Evolutionary conservation across 2,113 vertebrate genomes (phyloP), one percentile per base, ranked within the genome.

Genomic region (Cavia aperea): DNA sequence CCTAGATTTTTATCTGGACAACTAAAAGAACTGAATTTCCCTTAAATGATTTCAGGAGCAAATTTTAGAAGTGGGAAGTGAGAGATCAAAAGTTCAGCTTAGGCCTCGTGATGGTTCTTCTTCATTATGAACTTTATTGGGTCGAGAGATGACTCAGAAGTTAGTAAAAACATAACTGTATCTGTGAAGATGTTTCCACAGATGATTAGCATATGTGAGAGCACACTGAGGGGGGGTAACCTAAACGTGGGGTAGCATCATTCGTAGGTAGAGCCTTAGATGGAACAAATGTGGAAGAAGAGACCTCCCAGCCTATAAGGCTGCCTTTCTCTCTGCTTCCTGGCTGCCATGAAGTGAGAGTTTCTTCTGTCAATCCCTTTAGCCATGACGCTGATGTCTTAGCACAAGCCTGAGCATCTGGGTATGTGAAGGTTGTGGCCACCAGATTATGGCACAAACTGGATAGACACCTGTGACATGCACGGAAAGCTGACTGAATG

Each of bases 21-120:
- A 33, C 62, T 82, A 3, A 78, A 79, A 72, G 29, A 78, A 91
- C 7, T 62, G 29, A 91, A 95, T 86, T 92, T 73, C 86, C 51
- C 88, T 81, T 39, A 62, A 70, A 56, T 89, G 16, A 75, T 81
- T 79, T 31, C 39, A 26, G 31, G 58, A 92, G 19, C 19, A 70
- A 18, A n/a, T 88, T 95, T 81, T 75, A 62, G 46, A 91, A 24
- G 77, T 21, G 4, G 16, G 10, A 31, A 36, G 31, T 78, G 1
- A 3, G 72, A 78, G 62, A 90, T 90, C 21, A 93, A 31, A 86
- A 95, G 19, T 73, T 66, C 16, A 46, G 33, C 56, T 49, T 46
- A 16, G 8, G 46, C 26, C 46, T 14, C 8, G 6, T 49, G 43
- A 46, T 46, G 43, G 24, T 49, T 49, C 49, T 31, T 77, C 46